Evolutionary conservation across 2,113 vertebrate genomes (phyloP).

Genomic region (Sinocyclocheilus anshuiensis): DNA sequence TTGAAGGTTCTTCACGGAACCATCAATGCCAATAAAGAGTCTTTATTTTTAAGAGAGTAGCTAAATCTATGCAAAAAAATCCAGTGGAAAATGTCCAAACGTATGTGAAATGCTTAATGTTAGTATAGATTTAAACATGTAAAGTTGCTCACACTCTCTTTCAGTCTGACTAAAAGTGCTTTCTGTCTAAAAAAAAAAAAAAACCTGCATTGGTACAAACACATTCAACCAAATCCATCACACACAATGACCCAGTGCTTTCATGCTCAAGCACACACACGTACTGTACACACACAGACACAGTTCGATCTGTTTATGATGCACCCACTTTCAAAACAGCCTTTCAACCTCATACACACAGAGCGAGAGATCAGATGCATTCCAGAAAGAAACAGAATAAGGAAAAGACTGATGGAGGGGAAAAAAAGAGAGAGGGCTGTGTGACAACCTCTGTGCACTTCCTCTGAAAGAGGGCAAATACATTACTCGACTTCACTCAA

Average conservation of each 20-base stretch:
- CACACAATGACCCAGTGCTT: not conserved
- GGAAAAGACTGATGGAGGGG: slow-evolving; percentile 6
- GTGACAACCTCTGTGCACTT: not conserved
- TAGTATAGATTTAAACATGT: not conserved
- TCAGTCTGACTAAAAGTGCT: not conserved
- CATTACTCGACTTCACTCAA: slow-evolving; percentile 21
- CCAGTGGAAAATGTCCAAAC: not conserved
- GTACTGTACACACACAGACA: not conserved
- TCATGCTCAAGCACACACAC: slow-evolving; percentile 19
- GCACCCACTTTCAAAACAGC: slow-evolving; percentile 48
- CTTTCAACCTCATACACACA: slow-evolving; percentile 23
- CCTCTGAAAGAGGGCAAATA: slow-evolving; percentile 33
- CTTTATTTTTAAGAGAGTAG: no score
- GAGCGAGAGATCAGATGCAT: slow-evolving; percentile 26
- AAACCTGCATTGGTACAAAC: not conserved
- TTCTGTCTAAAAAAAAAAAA: not conserved
- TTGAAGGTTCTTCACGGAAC: no score
- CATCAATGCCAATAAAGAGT: no score
- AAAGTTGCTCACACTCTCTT: no score
- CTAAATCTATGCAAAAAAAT: not conserved
- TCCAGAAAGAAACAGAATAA: slow-evolving; percentile 12
- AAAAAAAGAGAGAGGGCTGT: slow-evolving; percentile 3
- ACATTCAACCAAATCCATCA: slow-evolving; percentile 16
- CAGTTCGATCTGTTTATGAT: slow-evolving; percentile 49
- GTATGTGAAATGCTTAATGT: not conserved